Evolutionary conservation across 2,797 vertebrate genomes (phyloP).

Genomic region (Scolopax rusticola): DNA sequence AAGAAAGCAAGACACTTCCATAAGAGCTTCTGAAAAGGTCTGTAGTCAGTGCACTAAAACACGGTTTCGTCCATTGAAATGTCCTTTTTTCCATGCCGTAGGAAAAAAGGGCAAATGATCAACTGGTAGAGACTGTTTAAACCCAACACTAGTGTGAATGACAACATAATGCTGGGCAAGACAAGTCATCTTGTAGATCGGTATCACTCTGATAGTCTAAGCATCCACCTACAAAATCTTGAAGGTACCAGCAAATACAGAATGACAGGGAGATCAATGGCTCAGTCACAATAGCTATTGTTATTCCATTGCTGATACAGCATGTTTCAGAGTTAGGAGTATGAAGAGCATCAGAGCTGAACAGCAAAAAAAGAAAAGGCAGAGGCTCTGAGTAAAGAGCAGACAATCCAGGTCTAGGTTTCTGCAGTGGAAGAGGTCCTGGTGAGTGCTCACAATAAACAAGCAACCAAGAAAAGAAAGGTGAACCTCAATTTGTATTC

Average conservation of each 20-base stretch:
- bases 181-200: neutral
- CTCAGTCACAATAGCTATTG: neutral
- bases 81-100: neutral
- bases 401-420: neutral
- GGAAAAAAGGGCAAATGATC: neutral
- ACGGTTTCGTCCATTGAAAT: neutral
- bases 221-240: neutral
- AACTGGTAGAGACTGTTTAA: neutral
- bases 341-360: neutral
- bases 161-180: neutral
- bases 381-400: neutral
- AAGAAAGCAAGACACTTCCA: neutral
- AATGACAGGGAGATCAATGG: constrained; percentile 1
- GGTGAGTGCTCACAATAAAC: neutral
- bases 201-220: neutral
- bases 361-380: neutral
- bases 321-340: neutral
- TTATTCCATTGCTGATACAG: neutral
- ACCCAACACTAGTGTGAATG: neutral
- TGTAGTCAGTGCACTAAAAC: neutral
- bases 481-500: neutral
- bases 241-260: neutral
- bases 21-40: neutral
- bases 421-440: neutral
- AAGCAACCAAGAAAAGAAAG: neutral